A percentile compares a stretch with the other conserved stretches of the same genome.
These are phyloP conservation scores for Bicyclus anynana DNA, from an alignment of 1,140 invertebrate genomes.

Conservation along the genomic window DNA sequence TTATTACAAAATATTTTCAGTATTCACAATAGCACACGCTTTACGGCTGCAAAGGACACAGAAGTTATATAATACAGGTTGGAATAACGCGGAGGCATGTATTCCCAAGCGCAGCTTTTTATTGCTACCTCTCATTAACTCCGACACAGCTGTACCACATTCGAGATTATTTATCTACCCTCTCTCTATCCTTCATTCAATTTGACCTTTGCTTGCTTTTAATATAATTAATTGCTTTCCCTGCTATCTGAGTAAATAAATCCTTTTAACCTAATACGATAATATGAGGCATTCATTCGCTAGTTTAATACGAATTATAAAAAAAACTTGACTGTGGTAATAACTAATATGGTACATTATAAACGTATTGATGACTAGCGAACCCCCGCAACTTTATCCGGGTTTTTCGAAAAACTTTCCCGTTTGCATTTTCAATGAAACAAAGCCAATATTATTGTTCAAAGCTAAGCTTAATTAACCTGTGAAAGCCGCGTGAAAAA, in stretches of 20 bases:
- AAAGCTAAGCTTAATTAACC: too few species aligned
- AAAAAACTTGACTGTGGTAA: neutral
- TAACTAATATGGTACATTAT: too few species aligned
- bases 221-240: slow-evolving; percentile 20
- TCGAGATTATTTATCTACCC: slow-evolving; percentile 24
- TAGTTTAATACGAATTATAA: neutral
- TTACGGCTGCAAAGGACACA: neutral
- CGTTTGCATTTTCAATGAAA: too few species aligned
- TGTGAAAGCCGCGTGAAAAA: too few species aligned
- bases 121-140: slow-evolving; percentile 18
- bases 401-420: too few species aligned
- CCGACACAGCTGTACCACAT: slow-evolving; percentile 19
- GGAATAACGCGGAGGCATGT: neutral
- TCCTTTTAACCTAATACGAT: neutral
- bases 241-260: slow-evolving; percentile 19
- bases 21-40: neutral
- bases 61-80: neutral
- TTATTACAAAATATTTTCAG: neutral
- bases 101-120: slow-evolving; percentile 13
- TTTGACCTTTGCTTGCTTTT: slow-evolving; percentile 22
- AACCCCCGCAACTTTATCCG: too few species aligned
- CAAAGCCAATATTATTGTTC: too few species aligned
- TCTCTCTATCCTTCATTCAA: slow-evolving; percentile 23
- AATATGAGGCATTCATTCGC: neutral
- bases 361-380: too few species aligned